phyloP scores from a whole-genome alignment of 2,113 vertebrate species.

The Cavia aperea region DNA sequence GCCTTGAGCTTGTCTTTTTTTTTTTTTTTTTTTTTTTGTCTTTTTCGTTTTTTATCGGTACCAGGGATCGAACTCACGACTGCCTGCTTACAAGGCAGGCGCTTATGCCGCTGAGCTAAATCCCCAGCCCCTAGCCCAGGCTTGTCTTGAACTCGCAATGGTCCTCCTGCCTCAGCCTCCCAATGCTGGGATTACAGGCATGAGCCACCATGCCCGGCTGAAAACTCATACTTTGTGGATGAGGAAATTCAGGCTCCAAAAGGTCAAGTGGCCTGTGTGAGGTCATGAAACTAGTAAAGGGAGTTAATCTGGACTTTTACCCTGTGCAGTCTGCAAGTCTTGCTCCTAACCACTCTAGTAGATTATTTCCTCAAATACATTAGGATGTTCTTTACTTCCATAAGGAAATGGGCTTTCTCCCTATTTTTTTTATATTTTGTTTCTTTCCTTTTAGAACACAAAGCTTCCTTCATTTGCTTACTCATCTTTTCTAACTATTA shows the following conservation, averaged over 20 bases:
- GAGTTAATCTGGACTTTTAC: not conserved
- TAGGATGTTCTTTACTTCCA: not conserved
- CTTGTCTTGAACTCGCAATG: no score
- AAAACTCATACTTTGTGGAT: not conserved
- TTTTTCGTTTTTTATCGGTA: no score
- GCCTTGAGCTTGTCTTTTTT: no score
- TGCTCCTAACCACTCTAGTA: not conserved
- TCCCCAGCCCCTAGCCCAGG: no score
- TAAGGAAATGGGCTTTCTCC: not conserved
- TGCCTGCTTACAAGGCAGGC: no score
- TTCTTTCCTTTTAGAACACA: not conserved
- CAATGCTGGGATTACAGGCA: no score
- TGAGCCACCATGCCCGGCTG: no score
- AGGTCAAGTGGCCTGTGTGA: not conserved
- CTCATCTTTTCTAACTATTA: not conserved
- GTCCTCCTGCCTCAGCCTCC: no score
- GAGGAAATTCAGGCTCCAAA: constrained; percentile 20
- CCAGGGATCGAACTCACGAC: no score
- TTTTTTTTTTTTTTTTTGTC: no score
- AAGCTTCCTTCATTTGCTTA: not conserved
- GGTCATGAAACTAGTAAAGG: not conserved
- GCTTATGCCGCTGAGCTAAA: no score
- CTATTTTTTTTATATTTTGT: not conserved
- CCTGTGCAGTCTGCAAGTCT: not conserved
- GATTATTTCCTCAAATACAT: not conserved